Base-by-base conservation (phyloP, 2,888 invertebrate genomes). In the Poecilobothrus nobilitatus region DNA sequence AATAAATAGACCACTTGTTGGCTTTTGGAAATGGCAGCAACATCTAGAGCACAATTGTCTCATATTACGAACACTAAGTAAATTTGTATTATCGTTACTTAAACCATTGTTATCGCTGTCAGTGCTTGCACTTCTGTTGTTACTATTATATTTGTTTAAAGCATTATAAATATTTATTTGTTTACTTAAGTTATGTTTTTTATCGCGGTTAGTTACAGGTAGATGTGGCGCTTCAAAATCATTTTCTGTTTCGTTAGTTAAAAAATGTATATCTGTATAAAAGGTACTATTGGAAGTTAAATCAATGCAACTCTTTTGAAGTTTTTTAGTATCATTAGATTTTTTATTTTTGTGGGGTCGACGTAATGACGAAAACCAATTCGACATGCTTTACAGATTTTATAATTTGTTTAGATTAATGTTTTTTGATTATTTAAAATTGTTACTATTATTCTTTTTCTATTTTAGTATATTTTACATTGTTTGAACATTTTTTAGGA, bases 321-420 rank as follows among this genome's bases (percentile, higher is more conserved):
- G 70, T 69, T 79, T 77, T 72, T 80, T 81, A 41, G 70, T 68
- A 67, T 68, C 44, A 22, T 33, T 33, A 18, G 21, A n/a, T 73
- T 76, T 78, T 74, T 79, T 82, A 67, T 73, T 76, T 73, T 82
- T 82, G 12, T 81, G 79, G 73, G 80, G 82, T 7, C 91, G 86
- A 75, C 91, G 87, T 78, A 92, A 80, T 72, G 92, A 92, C 73
- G 89, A 90, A 81, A 92, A 92, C 92, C 92, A 92, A 80, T 89
- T 90, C 74, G 89, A 86, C 71, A 91, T 88, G 74, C 88, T 88
- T 75, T n/a, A n/a, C 76, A 78, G 78, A 72, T 70, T 73, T 71
- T 70, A 66, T 72, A 68, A 68, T 70, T 68, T 66, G 70, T 64
- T 64, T 65, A 2, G 5, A 27, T 27, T 27, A 27, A 27, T 27